Evolutionary conservation across 2,797 vertebrate genomes (phyloP), one percentile per base, ranked within the genome.

Genomic region (Pogonophryne albipinna): DNA sequence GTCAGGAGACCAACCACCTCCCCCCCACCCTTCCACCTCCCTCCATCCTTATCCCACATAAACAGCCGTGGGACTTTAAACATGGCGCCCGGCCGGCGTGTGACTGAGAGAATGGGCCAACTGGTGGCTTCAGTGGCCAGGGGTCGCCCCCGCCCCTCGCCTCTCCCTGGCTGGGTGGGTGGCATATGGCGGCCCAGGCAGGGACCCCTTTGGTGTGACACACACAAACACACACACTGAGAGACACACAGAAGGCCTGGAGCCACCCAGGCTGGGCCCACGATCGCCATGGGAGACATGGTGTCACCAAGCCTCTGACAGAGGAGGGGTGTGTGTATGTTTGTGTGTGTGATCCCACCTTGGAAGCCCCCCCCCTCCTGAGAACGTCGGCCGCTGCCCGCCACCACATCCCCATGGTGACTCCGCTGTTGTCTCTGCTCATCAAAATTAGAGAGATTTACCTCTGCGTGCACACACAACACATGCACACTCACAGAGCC

Each of bases 361-460:
- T 88, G 53, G 84, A 80, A 80, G 82, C 53, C 67, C 65, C n/a
- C 62, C 71, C 85, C 76, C 66, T 89, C 87, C 85, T 91, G 92
- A 91, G 93, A 94, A 90, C 82, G 55, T 85, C 65, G 23, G 79
- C 53, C 84, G 6, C 84, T 61, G 83, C 86, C 84, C 82, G 60
- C 83, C 82, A 65, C 83, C 85, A 80, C 83, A 89, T 91, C 91
- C 87, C 92, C 89, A 90, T 91, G 92, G 93, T 76, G 91, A 94
- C 91, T 88, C 79, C 60, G 73, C 91, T 93, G 93, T 92, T 94
- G 91, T 94, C 93, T 93, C 89, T 89, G 86, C 91, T 91, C 91
- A 93, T 94, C 94, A 93, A 90, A 94, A 94, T 93, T 91, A 92
- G 92, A 87, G 92, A 94, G 94, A 94, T 95, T 95, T 94, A 94